phyloP scores from a whole-genome alignment of 2,797 vertebrate species.

The Pipistrellus pipistrellus region DNA sequence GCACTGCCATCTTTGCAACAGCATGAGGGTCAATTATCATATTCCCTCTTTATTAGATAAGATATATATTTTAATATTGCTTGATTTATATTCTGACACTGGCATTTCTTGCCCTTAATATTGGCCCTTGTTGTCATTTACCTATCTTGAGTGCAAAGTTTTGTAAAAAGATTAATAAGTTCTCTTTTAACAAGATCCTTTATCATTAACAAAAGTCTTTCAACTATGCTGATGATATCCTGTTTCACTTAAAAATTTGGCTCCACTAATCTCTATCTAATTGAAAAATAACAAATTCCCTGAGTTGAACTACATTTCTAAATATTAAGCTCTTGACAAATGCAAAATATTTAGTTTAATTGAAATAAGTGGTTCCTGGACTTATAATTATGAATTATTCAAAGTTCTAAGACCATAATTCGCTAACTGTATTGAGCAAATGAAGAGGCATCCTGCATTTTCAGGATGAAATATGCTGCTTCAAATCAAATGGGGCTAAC shows the following conservation, averaged over 20 bases:
- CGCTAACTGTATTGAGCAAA: neutral
- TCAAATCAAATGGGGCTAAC: constrained; percentile 7
- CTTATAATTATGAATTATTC: constrained; percentile 35
- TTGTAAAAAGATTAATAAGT: constrained; percentile 19
- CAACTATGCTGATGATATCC: neutral
- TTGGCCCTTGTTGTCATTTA: neutral
- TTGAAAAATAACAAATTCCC: neutral
- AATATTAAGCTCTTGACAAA: neutral
- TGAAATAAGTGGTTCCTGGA: constrained; percentile 29
- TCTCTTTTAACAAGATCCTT: constrained; percentile 1
- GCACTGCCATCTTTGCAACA: too few species aligned
- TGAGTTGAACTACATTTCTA: constrained; percentile 20
- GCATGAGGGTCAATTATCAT: too few species aligned
- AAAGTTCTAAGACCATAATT: neutral
- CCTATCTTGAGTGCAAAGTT: neutral
- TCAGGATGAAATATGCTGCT: neutral
- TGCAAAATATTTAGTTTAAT: constrained; percentile 12
- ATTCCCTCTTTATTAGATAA: too few species aligned
- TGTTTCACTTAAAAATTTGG: constrained; percentile 44
- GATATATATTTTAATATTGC: neutral
- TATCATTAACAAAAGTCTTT: neutral
- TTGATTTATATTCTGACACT: constrained; percentile 11
- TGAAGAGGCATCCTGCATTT: neutral
- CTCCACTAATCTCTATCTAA: neutral
- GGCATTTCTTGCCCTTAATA: neutral